phyloP scores from a whole-genome alignment of 1,140 invertebrate genomes.

The Scaptomyza pallida region DNA sequence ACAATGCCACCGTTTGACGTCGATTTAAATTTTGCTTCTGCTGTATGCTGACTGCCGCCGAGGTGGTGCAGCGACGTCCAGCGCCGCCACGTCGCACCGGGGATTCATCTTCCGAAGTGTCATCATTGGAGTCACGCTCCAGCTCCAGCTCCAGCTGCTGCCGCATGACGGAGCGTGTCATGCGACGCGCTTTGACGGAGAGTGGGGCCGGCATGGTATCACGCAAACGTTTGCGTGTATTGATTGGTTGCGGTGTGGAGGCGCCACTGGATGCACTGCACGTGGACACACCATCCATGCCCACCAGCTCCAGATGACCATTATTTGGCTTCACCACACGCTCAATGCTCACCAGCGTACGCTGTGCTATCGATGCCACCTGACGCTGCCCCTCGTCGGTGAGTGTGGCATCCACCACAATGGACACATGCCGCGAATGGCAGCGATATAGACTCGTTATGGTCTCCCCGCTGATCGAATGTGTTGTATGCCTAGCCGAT shows the following conservation, averaged over 20 bases:
- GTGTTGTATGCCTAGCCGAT: constrained; percentile 35
- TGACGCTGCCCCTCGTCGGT: constrained; percentile 43
- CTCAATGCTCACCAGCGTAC: constrained; percentile 60
- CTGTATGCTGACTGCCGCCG: background rate
- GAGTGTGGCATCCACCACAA: constrained; percentile 56
- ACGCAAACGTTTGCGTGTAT: constrained; percentile 43
- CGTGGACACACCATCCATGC: background rate
- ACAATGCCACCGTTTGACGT: too few species aligned
- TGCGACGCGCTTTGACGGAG: constrained; percentile 46
- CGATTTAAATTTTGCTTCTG: background rate
- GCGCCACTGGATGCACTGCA: too few species aligned
- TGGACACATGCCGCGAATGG: constrained; percentile 62
- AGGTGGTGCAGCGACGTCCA: constrained; percentile 34
- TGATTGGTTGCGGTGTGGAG: background rate
- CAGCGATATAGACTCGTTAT: constrained; percentile 40
- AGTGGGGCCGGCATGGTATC: constrained; percentile 62
- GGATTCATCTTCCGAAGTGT: background rate
- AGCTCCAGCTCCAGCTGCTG: constrained; percentile 37
- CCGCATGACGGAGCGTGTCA: constrained; percentile 56
- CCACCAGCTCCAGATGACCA: background rate
- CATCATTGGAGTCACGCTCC: background rate
- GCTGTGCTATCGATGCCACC: constrained; percentile 48
- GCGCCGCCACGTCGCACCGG: background rate
- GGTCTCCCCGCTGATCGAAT: constrained; percentile 4
- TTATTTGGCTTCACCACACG: constrained; percentile 44